Evolutionary conservation across 1,140 invertebrate genomes (phyloP).

Genomic region (Drosophila ironensis): DNA sequence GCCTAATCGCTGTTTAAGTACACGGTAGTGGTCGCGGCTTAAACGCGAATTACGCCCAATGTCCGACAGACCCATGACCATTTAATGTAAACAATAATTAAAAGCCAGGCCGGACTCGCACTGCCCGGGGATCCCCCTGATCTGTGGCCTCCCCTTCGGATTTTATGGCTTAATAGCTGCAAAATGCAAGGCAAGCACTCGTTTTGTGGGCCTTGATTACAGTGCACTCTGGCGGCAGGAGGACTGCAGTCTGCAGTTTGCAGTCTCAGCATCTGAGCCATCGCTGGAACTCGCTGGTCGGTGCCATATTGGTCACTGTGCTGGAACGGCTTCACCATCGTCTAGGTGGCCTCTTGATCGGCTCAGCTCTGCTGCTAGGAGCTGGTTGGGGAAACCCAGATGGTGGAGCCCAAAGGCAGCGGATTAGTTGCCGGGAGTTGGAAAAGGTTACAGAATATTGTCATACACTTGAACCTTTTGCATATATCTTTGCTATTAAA

Average conservation of each 20-base stretch:
- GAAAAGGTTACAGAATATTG: no score
- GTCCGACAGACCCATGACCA: constrained; percentile 70
- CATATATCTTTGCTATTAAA: no score
- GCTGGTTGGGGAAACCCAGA: neutral
- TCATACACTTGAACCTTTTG: no score
- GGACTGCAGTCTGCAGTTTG: constrained; percentile 5
- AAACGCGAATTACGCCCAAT: constrained; percentile 79
- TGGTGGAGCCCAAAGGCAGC: neutral
- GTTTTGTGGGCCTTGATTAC: constrained; percentile 53
- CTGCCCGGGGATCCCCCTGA: constrained; percentile 1
- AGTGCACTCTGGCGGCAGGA: constrained; percentile 17
- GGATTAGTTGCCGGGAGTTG: constrained; percentile 3
- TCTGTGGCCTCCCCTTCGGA: constrained; percentile 7
- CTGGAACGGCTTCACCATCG: constrained; percentile 42
- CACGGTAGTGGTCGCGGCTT: constrained; percentile 64
- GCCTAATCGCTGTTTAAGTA: constrained; percentile 78
- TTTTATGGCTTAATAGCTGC: constrained; percentile 72
- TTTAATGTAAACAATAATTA: constrained; percentile 81
- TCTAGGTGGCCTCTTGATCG: constrained; percentile 22
- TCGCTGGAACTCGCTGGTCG: no score
- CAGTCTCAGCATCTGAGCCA: no score
- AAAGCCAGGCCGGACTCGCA: constrained; percentile 40
- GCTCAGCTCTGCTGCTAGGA: neutral
- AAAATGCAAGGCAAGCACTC: constrained; percentile 56
- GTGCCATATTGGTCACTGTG: constrained; percentile 42